Percentiles rank a stretch among this genome's conserved stretches.
phyloP scores from a whole-genome alignment of 2,888 invertebrate genomes.

The Eupithecia subfuscata region DNA sequence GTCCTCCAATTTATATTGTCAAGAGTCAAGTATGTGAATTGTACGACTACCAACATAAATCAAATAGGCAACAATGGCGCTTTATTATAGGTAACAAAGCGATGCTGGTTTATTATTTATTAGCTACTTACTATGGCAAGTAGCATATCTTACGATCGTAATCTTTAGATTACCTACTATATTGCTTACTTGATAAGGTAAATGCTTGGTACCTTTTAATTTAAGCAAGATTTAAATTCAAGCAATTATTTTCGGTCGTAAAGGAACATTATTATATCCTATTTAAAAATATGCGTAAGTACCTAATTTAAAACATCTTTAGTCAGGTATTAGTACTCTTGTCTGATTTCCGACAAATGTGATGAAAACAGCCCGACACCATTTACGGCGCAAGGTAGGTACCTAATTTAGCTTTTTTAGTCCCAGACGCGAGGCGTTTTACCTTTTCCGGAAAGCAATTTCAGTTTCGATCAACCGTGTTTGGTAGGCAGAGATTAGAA shows the following conservation, averaged over 20 bases:
- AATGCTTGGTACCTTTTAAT: background rate
- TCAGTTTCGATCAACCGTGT: background rate
- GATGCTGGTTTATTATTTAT: constrained; percentile 11
- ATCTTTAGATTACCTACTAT: constrained; percentile 1
- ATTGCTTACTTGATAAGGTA: constrained; percentile 11
- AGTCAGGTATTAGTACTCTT: background rate
- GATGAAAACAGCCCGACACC: constrained; percentile 13
- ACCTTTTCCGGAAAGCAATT: constrained; percentile 20
- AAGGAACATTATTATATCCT: background rate
- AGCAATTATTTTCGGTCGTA: constrained; percentile 1
- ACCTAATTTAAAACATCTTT: background rate
- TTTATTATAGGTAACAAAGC: constrained; percentile 9
- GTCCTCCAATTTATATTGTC: constrained; percentile 18
- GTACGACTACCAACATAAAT: constrained; percentile 1
- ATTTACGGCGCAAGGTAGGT: constrained; percentile 19
- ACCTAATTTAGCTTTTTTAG: constrained; percentile 31
- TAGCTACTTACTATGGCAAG: constrained; percentile 1
- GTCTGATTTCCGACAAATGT: background rate
- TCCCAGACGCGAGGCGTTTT: background rate
- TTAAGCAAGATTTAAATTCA: constrained; percentile 1
- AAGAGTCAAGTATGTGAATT: constrained; percentile 1
- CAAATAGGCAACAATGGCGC: constrained; percentile 12
- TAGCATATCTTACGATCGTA: constrained; percentile 8
- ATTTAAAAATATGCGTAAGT: background rate
- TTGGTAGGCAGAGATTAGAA: constrained; percentile 9